Conservation (phyloP, 2,888 invertebrate genomes). For the Noctua fimbriata region DNA sequence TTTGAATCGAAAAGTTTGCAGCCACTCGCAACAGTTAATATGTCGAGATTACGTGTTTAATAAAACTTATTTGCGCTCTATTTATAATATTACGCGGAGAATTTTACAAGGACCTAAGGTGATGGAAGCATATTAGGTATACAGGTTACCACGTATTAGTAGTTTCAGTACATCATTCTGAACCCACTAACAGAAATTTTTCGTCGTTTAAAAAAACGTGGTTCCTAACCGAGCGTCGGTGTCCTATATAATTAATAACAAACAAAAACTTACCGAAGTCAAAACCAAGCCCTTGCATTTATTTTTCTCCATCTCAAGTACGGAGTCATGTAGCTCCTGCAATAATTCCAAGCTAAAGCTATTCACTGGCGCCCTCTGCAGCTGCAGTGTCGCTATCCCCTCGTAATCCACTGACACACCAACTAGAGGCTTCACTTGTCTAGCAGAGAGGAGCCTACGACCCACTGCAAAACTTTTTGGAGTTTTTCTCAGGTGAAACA, state of each 20-base stretch:
- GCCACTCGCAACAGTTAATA: too few species aligned
- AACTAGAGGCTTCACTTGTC: constrained; percentile 37
- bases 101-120: too few species aligned
- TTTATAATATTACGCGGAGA: too few species aligned
- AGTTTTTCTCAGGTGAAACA: constrained; percentile 26
- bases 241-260: not conserved
- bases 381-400: constrained; percentile 92
- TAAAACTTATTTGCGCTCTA: too few species aligned
- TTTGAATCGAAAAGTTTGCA: too few species aligned
- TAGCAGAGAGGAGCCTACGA: constrained; percentile 15
- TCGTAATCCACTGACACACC: constrained; percentile 80
- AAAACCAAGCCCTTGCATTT: constrained; percentile 80
- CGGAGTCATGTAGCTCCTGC: constrained; percentile 88
- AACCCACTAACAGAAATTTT: too few species aligned
- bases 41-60: too few species aligned
- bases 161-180: too few species aligned
- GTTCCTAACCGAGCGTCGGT: too few species aligned
- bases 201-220: too few species aligned
- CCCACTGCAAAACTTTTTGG: not conserved
- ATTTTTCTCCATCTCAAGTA: constrained; percentile 91
- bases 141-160: too few species aligned
- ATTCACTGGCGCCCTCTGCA: constrained; percentile 94
- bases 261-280: constrained; percentile 91
- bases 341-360: constrained; percentile 93
- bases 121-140: too few species aligned